phyloP scores from a whole-genome alignment of 53 echinoderm and acorn worm genomes.

The Temnopleurus reevesii region DNA sequence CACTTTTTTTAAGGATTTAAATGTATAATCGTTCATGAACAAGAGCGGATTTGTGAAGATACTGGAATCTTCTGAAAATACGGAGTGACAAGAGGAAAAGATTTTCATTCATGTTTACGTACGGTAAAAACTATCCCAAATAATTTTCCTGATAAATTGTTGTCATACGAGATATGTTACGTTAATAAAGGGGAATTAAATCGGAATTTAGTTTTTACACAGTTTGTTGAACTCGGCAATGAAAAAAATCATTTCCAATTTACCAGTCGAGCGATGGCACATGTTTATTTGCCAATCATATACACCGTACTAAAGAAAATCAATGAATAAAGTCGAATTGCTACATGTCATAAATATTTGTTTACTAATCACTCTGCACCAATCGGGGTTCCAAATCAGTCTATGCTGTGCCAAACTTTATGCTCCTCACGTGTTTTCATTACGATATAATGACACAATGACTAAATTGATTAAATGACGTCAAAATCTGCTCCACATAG shows the following conservation, averaged over 20 bases:
- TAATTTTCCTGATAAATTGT: too few relatives aligned
- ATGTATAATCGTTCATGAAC: too few relatives aligned
- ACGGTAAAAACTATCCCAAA: too few relatives aligned
- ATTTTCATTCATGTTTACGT: too few relatives aligned
- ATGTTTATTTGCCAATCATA: not conserved
- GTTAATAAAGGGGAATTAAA: too few relatives aligned
- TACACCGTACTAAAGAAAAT: not conserved
- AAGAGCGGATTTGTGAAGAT: too few relatives aligned
- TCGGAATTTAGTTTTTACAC: too few relatives aligned
- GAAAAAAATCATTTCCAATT: not conserved
- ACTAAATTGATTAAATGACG: not conserved
- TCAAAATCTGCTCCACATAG: not conserved
- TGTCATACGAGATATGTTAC: too few relatives aligned
- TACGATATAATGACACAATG: not conserved
- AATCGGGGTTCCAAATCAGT: not conserved
- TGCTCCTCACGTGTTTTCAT: not conserved
- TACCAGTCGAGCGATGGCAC: conserved; percentile 4
- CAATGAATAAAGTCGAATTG: not conserved
- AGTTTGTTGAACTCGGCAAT: not conserved
- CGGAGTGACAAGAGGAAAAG: too few relatives aligned
- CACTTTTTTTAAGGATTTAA: too few relatives aligned
- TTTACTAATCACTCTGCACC: conserved; percentile 9
- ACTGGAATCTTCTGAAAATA: too few relatives aligned
- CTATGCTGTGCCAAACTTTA: not conserved
- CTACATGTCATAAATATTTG: not conserved